Evolutionary conservation across 1,140 invertebrate genomes (phyloP).

Genomic region (Achroia grisella): DNA sequence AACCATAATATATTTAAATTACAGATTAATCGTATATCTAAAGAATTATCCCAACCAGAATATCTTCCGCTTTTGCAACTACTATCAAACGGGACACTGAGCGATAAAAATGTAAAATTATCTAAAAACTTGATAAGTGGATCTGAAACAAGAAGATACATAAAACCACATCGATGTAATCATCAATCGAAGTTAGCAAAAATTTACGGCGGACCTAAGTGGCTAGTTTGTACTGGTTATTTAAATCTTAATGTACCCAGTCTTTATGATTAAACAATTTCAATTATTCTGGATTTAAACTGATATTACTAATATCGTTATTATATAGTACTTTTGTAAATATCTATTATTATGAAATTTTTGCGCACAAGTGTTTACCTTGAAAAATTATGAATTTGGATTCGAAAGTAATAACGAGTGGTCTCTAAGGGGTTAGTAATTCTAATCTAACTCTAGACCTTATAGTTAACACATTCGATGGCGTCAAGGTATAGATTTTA

Average conservation of each 20-base stretch:
- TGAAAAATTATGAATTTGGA: too few relatives aligned
- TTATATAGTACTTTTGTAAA: too few relatives aligned
- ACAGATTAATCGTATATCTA: conserved; percentile 55
- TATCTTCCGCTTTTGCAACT: conserved; percentile 46
- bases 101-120: conserved; percentile 30
- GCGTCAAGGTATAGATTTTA: too few relatives aligned
- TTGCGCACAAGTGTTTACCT: too few relatives aligned
- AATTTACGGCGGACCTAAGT: conserved; percentile 57
- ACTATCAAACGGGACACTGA: conserved; percentile 38
- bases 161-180: conserved; percentile 62
- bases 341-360: too few relatives aligned
- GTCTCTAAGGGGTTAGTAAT: too few relatives aligned
- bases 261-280: conserved; percentile 42
- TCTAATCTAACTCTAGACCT: too few relatives aligned
- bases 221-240: conserved; percentile 61
- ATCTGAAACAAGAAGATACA: conserved; percentile 52
- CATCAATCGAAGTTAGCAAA: conserved; percentile 46
- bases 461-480: too few relatives aligned
- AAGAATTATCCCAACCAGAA: conserved; percentile 53
- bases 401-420: too few relatives aligned
- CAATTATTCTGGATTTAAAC: background rate
- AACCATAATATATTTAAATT: conserved; percentile 15
- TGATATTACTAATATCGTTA: background rate
- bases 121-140: conserved; percentile 44
- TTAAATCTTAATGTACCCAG: conserved; percentile 60